Conservation (phyloP, 2,113 vertebrate species). For the Trematomus loennbergii region DNA sequence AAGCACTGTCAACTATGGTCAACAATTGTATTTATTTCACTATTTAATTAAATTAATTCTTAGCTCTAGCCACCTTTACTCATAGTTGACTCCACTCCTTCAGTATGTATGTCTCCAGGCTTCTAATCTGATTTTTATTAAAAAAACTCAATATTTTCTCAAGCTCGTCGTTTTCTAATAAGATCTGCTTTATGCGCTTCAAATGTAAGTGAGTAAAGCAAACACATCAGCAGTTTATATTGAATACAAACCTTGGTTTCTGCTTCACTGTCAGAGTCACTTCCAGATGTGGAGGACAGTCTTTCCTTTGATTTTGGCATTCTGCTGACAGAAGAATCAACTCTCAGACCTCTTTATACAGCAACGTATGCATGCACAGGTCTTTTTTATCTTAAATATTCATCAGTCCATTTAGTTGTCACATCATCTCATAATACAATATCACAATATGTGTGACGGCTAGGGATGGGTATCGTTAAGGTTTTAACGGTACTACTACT, state of each 20-base stretch:
- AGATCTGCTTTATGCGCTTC: neutral
- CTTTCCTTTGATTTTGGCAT: slow-evolving; percentile 99
- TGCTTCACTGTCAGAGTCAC: slow-evolving; percentile 96
- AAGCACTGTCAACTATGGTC: neutral
- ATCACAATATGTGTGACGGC: neutral
- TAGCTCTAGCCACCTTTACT: neutral
- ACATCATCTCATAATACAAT: neutral
- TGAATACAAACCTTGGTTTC: slow-evolving; percentile 92
- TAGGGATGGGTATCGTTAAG: no score
- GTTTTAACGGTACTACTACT: no score
- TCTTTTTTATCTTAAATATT: neutral
- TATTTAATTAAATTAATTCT: neutral
- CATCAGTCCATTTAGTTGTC: neutral
- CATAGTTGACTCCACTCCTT: neutral
- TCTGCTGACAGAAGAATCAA: slow-evolving; percentile 76
- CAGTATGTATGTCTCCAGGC: neutral
- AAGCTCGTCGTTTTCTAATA: neutral
- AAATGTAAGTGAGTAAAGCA: no score
- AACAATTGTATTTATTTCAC: neutral
- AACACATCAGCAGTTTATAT: neutral
- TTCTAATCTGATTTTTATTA: neutral
- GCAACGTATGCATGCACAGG: neutral
- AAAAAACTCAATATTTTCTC: neutral
- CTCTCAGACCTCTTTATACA: slow-evolving; percentile 1
- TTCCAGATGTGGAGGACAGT: slow-evolving; percentile 93